phyloP scores from a whole-genome alignment of 2,797 vertebrate genomes.

The Rhincodon typus region DNA sequence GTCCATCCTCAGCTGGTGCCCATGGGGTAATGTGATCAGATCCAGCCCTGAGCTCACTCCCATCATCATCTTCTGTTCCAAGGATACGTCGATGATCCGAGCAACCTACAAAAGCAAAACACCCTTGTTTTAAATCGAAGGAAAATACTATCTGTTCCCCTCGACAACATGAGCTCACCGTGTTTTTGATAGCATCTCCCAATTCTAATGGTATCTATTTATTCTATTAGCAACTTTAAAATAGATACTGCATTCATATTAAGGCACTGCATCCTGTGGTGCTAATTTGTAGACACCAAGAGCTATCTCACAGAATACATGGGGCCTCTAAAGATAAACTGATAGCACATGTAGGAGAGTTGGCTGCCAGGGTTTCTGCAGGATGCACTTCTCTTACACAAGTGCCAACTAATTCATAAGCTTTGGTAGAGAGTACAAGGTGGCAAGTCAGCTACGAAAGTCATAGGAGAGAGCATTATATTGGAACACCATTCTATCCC shows the following conservation, averaged over 20 bases:
- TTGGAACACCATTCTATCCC: neutral
- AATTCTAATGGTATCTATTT: neutral
- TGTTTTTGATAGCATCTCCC: too few species aligned
- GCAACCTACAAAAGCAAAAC: slow-evolving; percentile 55
- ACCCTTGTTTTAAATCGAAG: too few species aligned
- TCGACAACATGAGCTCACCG: neutral
- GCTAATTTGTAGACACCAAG: neutral
- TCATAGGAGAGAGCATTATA: neutral
- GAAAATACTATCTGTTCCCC: neutral
- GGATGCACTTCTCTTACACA: neutral
- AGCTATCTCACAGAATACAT: neutral
- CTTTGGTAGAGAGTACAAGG: too few species aligned
- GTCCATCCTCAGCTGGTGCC: slow-evolving; percentile 68
- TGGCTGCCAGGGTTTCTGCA: neutral
- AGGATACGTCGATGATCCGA: slow-evolving; percentile 64
- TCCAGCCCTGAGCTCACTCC: slow-evolving; percentile 74
- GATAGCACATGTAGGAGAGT: neutral
- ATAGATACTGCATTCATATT: neutral
- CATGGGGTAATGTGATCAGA: slow-evolving; percentile 76
- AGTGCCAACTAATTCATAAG: neutral
- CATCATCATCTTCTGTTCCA: slow-evolving; percentile 64
- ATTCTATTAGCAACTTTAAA: neutral
- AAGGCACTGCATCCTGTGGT: neutral
- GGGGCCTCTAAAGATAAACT: neutral
- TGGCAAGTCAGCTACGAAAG: neutral